Evolutionary conservation across 53 echinoderm and acorn worm species (phyloP).

Genomic region (Arbacia lixula): DNA sequence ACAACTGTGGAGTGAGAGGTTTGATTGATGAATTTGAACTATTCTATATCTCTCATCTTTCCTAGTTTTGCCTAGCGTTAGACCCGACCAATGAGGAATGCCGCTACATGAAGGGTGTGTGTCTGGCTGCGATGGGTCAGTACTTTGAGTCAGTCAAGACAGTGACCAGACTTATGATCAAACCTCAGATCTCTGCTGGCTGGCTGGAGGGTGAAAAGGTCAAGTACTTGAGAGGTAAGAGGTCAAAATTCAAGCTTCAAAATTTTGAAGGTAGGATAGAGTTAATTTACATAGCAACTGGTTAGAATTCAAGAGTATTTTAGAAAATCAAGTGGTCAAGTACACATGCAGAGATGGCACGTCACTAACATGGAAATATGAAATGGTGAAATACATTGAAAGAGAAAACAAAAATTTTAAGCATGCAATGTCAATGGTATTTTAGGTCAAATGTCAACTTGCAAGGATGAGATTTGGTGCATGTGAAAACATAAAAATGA

Average conservation of each 20-base stretch:
- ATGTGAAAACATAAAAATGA: too few relatives aligned
- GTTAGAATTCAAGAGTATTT: too few relatives aligned
- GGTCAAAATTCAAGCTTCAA: too few relatives aligned
- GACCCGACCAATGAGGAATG: constrained; percentile 87
- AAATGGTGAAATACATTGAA: too few relatives aligned
- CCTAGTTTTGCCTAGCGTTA: constrained; percentile 70
- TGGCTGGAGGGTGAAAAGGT: constrained; percentile 49
- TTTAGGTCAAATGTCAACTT: too few relatives aligned
- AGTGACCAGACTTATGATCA: constrained; percentile 71
- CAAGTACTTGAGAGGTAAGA: constrained; percentile 86
- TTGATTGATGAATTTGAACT: neutral
- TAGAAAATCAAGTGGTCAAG: neutral
- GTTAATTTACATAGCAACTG: too few relatives aligned
- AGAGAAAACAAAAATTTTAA: too few relatives aligned
- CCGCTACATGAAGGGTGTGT: constrained; percentile 89
- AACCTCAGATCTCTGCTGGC: constrained; percentile 25
- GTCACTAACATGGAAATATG: too few relatives aligned
- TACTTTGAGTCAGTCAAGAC: constrained; percentile 85
- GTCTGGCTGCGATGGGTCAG: constrained; percentile 80
- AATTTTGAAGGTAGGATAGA: neutral
- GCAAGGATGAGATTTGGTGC: too few relatives aligned
- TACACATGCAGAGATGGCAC: neutral
- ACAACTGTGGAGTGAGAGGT: too few relatives aligned
- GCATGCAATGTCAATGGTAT: too few relatives aligned
- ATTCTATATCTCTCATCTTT: neutral